Evolutionary conservation across 2,113 vertebrate species (phyloP), one percentile per base, ranked within the genome.

Genomic region (Atractosteus spatula): DNA sequence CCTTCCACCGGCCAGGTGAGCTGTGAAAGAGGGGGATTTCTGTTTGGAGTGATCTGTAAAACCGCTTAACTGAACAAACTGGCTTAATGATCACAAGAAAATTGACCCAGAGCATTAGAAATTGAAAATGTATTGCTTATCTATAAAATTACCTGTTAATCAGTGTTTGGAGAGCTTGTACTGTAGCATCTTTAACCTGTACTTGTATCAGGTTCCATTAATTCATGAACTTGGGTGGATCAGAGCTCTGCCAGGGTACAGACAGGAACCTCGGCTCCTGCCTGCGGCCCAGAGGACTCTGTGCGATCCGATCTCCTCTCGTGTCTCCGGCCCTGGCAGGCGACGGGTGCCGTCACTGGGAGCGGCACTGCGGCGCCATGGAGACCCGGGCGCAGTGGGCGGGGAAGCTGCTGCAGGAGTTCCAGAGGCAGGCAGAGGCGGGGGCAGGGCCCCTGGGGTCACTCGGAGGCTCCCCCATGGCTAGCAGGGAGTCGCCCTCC

Each of bases 1-100:
- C 97, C 8, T 89, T 96, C 86, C 97, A 99, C 83, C 90, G 92
- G 84, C 94, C 95, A 86, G 95, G 97, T 99, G 91, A 89, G 85
- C 73, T 12, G 14, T 2, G 41, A 44, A 5, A 57, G 55, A 16
- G 3, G 51, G 3, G 4, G 4, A 3, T 41, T 16, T 4, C 29
- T 42, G 29, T 41, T 41, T 64, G 0, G 0, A 1, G 17, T 16
- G 41, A 55, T 29, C 17, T 1, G 17, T 29, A 29, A 29, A 29
- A 29, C 17, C 1, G 17, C 17, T 29, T 29, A 29, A 29, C 17
- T 29, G 17, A 29, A 29, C 17, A 29, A 29, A 29, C 17, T 29
- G 17, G 17, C 17, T 29, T 29, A 29, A 29, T 29, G 17, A 29
- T 29, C 17, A 29, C 17, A 29, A 29, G 17, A 29, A 29, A 29